These are phyloP conservation scores for Brachionichthys hirsutus DNA, from an alignment of 2,113 vertebrate species.

Conservation along the genomic window DNA sequence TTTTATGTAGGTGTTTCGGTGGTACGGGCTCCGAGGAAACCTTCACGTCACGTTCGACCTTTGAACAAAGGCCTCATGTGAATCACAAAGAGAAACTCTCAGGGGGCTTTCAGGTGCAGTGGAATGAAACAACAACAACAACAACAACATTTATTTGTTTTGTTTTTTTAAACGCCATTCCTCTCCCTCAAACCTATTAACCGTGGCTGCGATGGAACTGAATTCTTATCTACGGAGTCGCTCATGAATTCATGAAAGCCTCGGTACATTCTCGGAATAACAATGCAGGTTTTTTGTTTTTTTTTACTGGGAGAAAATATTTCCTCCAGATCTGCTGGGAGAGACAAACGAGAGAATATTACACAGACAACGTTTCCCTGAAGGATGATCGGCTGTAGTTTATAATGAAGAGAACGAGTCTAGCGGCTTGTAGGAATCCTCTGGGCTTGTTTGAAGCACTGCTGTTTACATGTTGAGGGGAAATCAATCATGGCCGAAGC, in stretches of 20 bases:
- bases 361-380: conserved; percentile 37
- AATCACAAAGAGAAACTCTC: conserved; percentile 27
- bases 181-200: conserved; percentile 50
- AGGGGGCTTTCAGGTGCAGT: conserved; percentile 39
- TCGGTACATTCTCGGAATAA: conserved; percentile 54
- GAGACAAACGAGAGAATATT: conserved; percentile 53
- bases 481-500: conserved; percentile 25
- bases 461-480: conserved; percentile 24
- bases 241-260: conserved; percentile 56
- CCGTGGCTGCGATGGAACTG: conserved; percentile 43
- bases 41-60: conserved; percentile 48
- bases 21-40: conserved; percentile 9
- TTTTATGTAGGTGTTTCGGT: background rate
- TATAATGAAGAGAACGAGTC: conserved; percentile 22
- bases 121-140: conserved; percentile 21
- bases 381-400: conserved; percentile 45
- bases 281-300: too few relatives aligned
- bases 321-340: conserved; percentile 47
- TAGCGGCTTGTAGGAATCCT: conserved; percentile 22
- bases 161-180: conserved; percentile 68
- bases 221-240: conserved; percentile 55
- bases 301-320: conserved; percentile 38
- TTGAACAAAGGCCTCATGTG: conserved; percentile 31
- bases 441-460: conserved; percentile 17
- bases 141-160: conserved; percentile 46